These are phyloP conservation scores for Anguilla marmorata DNA, from an alignment of 2,797 vertebrate genomes.

Conservation along the genomic window DNA sequence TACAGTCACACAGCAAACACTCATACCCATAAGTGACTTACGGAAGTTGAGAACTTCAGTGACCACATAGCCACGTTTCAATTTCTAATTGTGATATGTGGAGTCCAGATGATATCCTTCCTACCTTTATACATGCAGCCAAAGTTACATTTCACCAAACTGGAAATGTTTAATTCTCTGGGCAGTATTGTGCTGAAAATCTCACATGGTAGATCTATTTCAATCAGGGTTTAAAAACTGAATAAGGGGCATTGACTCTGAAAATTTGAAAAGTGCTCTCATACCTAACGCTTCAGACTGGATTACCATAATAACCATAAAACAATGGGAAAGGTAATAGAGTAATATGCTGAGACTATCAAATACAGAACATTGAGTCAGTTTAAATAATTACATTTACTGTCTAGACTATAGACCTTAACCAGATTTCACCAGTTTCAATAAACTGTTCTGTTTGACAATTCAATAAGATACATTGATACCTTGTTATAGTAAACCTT, in stretches of 20 bases:
- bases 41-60: background rate
- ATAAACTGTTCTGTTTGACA: too few species aligned
- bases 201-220: background rate
- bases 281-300: background rate
- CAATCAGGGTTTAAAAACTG: background rate
- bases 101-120: background rate
- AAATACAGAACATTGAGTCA: background rate
- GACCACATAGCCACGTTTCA: background rate
- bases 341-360: background rate
- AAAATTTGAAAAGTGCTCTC: background rate
- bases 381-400: background rate
- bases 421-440: too few species aligned
- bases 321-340: background rate
- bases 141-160: background rate
- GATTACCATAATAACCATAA: background rate
- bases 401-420: background rate
- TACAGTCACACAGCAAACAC: background rate
- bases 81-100: background rate
- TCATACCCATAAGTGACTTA: background rate
- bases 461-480: too few species aligned
- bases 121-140: background rate
- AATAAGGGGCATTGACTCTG: background rate
- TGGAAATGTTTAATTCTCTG: background rate
- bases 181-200: background rate
- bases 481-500: too few species aligned